These are phyloP conservation scores for Masticophis lateralis DNA, from an alignment of 2,797 vertebrate species.

Conservation along the genomic window DNA sequence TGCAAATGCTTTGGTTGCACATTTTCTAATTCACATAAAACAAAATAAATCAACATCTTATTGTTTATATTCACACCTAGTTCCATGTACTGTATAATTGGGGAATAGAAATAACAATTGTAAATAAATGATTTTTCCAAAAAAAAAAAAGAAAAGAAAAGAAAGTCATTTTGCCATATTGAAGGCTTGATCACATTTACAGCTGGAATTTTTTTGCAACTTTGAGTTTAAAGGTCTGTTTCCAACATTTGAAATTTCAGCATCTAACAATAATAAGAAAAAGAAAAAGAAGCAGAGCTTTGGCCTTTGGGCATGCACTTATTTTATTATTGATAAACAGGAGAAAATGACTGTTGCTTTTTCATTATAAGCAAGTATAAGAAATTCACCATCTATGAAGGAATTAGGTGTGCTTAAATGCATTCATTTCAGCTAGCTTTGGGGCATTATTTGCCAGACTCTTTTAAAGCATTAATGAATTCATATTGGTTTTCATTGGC, in stretches of 20 bases:
- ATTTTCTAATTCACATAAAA: not conserved
- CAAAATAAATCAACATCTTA: not conserved
- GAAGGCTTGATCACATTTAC: slow-evolving; percentile 35
- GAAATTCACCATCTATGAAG: not conserved
- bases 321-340: not conserved
- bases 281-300: not conserved
- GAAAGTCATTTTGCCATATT: slow-evolving; percentile 24
- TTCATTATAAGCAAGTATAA: not conserved
- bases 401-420: not conserved
- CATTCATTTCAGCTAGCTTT: not conserved
- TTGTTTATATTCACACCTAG: not conserved
- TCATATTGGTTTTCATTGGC: slow-evolving; percentile 2
- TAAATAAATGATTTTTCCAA: not conserved
- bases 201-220: slow-evolving; percentile 25
- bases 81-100: not conserved
- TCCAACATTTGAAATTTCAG: slow-evolving; percentile 13
- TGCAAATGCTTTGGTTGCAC: not conserved
- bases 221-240: not conserved
- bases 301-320: not conserved
- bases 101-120: not conserved
- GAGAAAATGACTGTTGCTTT: not conserved
- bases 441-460: not conserved
- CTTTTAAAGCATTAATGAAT: not conserved
- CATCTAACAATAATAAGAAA: not conserved
- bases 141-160: not conserved